Conservation (phyloP, 2,888 invertebrate genomes). For the Caenorhabditis macrosperma region DNA sequence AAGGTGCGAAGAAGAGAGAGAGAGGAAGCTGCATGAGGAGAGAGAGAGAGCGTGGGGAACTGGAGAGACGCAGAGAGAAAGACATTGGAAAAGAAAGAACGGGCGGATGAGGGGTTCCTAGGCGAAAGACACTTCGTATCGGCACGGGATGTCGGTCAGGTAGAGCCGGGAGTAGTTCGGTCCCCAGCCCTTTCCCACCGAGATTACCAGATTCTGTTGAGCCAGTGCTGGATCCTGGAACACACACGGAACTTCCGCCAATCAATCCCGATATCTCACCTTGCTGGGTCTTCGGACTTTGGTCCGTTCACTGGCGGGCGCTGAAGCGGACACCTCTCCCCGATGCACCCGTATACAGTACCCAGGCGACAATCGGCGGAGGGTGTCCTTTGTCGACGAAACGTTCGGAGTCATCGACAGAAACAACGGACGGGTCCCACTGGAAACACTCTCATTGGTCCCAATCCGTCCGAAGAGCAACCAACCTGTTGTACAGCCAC, state of each 20-base stretch:
- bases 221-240: conserved; percentile 63
- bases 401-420: conserved; percentile 70
- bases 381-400: conserved; percentile 69
- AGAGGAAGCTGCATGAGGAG: conserved; percentile 17
- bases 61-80: conserved; percentile 32
- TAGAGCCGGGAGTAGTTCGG: conserved; percentile 76
- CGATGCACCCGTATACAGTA: conserved; percentile 79
- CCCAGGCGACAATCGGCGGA: conserved; percentile 78
- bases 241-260: neutral
- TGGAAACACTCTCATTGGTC: conserved; percentile 45
- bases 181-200: conserved; percentile 78
- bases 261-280: conserved; percentile 32
- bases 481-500: conserved; percentile 79
- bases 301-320: conserved; percentile 58
- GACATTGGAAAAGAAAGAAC: conserved; percentile 7
- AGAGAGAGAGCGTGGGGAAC: too few relatives aligned
- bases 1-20: conserved; percentile 11
- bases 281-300: conserved; percentile 55
- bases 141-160: conserved; percentile 76
- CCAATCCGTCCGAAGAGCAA: neutral
- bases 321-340: conserved; percentile 54
- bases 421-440: conserved; percentile 77
- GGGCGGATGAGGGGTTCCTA: conserved; percentile 31
- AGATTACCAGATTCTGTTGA: conserved; percentile 67
- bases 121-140: conserved; percentile 76